Evolutionary conservation across 2,797 vertebrate species (phyloP), one percentile per base, ranked within the genome.

Genomic region (Sebastes iracundus): DNA sequence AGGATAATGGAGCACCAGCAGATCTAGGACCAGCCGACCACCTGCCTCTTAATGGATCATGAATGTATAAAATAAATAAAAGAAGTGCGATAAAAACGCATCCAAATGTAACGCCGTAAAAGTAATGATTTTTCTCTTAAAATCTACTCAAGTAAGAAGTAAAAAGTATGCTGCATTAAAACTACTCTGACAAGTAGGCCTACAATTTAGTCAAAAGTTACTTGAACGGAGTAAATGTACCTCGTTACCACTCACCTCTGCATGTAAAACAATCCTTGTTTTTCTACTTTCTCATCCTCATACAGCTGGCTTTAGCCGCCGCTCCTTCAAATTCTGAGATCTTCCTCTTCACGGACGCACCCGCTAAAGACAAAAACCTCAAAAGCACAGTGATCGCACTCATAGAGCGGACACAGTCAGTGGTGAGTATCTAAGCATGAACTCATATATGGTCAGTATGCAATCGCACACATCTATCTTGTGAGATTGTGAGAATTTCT

Each of bases 281-380:
- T 2, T 71, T 72, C 6, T 14, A 28, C 20, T 14, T 8, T 58
- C 18, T 61, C 28, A 30, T 64, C 23, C 32, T 56, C 66, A 1
- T 61, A 12, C 10, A 95, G 95, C 28, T 93, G 85, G 94, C 93
- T 49, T 80, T 95, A 69, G 77, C 62, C 0, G 13, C 4, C 1
- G 87, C 89, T 4, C 94, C 94, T 1, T 30, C 5, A 1, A 85
- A 76, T 33, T 95, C 95, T 3, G 90, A 95, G 71, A 92, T 96
- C 76, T 96, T 94, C 67, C 66, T 96, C 66, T 95, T 96, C 79
- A 96, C 94, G 0, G 93, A 95, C 25, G 91, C 93, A 1, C 11
- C 85, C 0, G 88, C 94, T 16, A 95, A 95, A 89, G 94, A 95
- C 68, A 42, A 0, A 25, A 0, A 88, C 0, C 72, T 95, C 58